Conservation (phyloP, 2,888 invertebrate genomes). For the Dromius quadrimaculatus region DNA sequence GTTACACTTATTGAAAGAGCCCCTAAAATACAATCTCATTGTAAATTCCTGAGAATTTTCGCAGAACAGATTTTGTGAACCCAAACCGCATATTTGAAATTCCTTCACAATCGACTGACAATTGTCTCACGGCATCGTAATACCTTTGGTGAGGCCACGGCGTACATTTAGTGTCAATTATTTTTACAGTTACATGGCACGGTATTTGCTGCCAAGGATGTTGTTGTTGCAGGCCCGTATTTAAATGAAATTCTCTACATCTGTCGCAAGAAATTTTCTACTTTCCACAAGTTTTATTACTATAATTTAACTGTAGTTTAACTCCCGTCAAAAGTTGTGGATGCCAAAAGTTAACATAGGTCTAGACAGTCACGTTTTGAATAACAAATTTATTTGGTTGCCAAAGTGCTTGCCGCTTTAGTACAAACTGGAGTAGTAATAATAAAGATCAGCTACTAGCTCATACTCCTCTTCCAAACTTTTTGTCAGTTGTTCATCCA, state of each 20-base stretch:
- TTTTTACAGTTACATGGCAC: slow-evolving; percentile 46
- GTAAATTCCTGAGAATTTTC: too few relatives aligned
- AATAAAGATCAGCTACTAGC: too few relatives aligned
- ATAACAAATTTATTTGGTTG: background rate
- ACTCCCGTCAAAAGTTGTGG: slow-evolving; percentile 18
- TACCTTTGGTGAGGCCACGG: slow-evolving; percentile 1
- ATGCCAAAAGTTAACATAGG: background rate
- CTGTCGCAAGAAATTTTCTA: slow-evolving; percentile 11
- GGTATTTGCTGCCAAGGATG: slow-evolving; percentile 48
- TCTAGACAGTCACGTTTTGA: background rate
- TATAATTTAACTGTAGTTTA: slow-evolving; percentile 34
- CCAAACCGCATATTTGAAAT: background rate
- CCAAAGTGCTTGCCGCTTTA: background rate
- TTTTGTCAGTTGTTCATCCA: too few relatives aligned
- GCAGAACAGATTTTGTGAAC: too few relatives aligned
- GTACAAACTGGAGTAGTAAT: too few relatives aligned
- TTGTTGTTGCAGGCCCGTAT: slow-evolving; percentile 37
- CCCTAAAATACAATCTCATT: too few relatives aligned
- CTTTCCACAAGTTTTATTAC: slow-evolving; percentile 25
- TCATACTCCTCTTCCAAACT: too few relatives aligned
- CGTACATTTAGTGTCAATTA: slow-evolving; percentile 45
- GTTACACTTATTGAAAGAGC: too few relatives aligned
- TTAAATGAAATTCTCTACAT: background rate
- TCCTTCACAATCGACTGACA: slow-evolving; percentile 11
- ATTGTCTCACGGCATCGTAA: slow-evolving; percentile 25